These are phyloP conservation scores for Ephydatia muelleri DNA, from an alignment of 37 sponge, comb jelly and placozoan species.

Conservation along the genomic window DNA sequence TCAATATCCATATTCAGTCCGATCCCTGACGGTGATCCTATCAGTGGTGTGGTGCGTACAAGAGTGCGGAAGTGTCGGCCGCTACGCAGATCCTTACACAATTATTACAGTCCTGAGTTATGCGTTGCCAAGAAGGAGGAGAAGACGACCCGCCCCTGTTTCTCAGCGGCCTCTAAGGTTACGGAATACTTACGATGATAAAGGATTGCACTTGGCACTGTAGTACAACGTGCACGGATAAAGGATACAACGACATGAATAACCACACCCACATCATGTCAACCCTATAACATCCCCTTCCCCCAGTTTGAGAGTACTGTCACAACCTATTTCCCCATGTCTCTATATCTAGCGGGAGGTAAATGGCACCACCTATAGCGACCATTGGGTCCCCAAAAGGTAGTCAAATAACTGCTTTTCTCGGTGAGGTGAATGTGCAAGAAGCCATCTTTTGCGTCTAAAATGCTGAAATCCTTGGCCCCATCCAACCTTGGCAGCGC, in stretches of 20 bases:
- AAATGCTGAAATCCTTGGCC: conserved; percentile 13
- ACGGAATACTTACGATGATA: not conserved
- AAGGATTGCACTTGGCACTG: not conserved
- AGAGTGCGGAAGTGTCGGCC: too few species aligned
- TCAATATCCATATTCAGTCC: too few species aligned
- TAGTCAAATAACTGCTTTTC: conserved; percentile 19
- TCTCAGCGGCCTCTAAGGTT: not conserved
- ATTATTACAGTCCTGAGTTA: too few species aligned
- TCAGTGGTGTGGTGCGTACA: too few species aligned
- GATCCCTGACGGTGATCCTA: too few species aligned
- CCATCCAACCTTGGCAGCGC: conserved; percentile 15
- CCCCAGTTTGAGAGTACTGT: not conserved
- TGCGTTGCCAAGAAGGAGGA: too few species aligned
- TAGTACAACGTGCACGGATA: not conserved
- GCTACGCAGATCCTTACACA: too few species aligned
- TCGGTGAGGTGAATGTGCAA: conserved; percentile 22
- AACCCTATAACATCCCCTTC: not conserved
- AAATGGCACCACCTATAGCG: conserved; percentile 4
- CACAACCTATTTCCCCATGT: not conserved
- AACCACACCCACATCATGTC: not conserved
- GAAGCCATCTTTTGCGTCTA: conserved; percentile 32
- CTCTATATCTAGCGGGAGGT: not conserved
- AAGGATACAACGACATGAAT: not conserved
- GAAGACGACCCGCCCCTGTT: too few species aligned
- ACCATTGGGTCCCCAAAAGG: conserved; percentile 34